These are phyloP conservation scores for Megaptera novaeangliae DNA, from an alignment of 2,113 vertebrate species.

Conservation along the genomic window DNA sequence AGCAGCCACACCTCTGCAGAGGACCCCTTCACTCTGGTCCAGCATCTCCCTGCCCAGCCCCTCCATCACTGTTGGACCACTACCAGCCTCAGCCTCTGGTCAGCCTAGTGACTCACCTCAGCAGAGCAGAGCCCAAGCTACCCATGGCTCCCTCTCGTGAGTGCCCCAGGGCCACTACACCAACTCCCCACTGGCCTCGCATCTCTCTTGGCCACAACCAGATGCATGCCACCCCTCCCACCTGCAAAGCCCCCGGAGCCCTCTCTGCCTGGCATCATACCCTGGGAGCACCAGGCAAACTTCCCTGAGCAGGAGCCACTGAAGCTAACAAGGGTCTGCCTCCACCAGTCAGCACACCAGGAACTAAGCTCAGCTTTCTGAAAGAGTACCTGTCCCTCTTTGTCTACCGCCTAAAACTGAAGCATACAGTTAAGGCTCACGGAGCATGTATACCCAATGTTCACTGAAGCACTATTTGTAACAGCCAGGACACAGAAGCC, in stretches of 20 bases:
- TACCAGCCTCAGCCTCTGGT: neutral
- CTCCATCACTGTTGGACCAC: neutral
- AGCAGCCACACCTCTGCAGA: neutral
- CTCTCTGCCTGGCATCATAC: neutral
- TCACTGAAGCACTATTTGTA: too few relatives aligned
- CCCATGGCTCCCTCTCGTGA: neutral
- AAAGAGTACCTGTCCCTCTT: accelerated
- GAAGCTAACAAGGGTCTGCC: too few relatives aligned
- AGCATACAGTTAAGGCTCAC: accelerated
- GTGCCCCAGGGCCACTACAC: neutral
- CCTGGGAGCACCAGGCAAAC: neutral
- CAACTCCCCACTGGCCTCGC: too few relatives aligned
- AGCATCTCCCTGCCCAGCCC: neutral
- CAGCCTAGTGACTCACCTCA: neutral
- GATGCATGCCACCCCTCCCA: neutral
- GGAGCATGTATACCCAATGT: too few relatives aligned
- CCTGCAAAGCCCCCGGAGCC: neutral
- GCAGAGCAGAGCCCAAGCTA: neutral
- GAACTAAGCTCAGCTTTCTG: neutral
- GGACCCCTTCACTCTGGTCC: neutral
- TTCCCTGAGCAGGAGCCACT: neutral
- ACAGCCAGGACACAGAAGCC: too few relatives aligned
- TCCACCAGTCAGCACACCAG: neutral
- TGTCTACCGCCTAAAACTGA: accelerated
- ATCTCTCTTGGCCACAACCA: neutral